Evolutionary conservation across 2,888 invertebrate genomes (phyloP).

Genomic region (Noctua janthe): DNA sequence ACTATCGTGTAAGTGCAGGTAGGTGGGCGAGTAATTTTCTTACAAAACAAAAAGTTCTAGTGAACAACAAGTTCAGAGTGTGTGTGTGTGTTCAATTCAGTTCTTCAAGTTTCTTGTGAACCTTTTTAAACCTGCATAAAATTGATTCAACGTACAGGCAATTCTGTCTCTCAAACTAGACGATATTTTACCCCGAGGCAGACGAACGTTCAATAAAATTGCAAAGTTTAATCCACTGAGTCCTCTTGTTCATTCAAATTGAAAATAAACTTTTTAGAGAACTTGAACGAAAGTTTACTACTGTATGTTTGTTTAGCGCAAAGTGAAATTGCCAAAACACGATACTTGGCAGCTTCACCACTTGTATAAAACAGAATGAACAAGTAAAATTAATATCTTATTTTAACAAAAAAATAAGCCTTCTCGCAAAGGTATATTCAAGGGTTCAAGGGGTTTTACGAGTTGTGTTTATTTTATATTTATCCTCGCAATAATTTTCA

Average conservation of each 20-base stretch:
- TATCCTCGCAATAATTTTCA: background rate
- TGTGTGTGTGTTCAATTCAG: too few relatives aligned
- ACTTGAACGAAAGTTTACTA: background rate
- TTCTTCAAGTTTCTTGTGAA: too few relatives aligned
- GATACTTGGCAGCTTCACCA: too few relatives aligned
- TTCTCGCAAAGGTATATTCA: background rate
- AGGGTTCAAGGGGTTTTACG: too few relatives aligned
- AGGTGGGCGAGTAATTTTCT: background rate
- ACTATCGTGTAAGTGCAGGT: background rate
- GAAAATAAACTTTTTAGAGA: too few relatives aligned
- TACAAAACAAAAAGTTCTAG: too few relatives aligned
- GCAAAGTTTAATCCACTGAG: slow-evolving; percentile 5
- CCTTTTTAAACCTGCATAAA: background rate
- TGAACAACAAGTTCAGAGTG: too few relatives aligned
- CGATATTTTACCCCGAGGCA: background rate
- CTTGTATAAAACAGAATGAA: background rate
- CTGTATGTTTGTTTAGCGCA: too few relatives aligned
- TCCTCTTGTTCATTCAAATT: background rate
- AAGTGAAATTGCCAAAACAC: too few relatives aligned
- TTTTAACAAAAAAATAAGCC: background rate
- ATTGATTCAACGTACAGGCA: slow-evolving; percentile 7
- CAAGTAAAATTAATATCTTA: too few relatives aligned
- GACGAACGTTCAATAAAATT: background rate
- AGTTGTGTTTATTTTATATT: too few relatives aligned
- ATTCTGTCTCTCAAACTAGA: background rate